Base-by-base conservation (phyloP, 2,113 vertebrate species). In the Caloenas nicobarica region DNA sequence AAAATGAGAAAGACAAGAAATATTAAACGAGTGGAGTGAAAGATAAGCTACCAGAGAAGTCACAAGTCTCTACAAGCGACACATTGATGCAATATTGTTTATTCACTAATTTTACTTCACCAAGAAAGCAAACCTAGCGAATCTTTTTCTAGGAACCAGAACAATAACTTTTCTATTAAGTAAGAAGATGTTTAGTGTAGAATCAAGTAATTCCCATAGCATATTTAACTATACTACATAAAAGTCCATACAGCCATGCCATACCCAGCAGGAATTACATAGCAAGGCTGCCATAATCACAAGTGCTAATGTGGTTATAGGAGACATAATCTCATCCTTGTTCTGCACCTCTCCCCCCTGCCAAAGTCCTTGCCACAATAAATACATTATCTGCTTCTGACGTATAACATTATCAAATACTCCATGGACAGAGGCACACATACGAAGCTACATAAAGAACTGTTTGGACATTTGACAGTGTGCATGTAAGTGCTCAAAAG, bases 171-270 rank as follows among this genome's bases (percentile, higher is more conserved):
- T 7, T 1, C 31, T 64, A 5, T 54, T 68, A 26, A 76, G 51
- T 25, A 36, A n/a, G 34, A 48, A 0, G 0, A 34, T 22, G 2
- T 40, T 71, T 40, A 29, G 51, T 2, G 13, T 3, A 58, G 38
- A 82, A 64, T 31, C 0, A 48, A 53, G 31, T 48, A 0, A 33
- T 95, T 85, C 31, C 28, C 46, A 28, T 4, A 16, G 8, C 9
- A 8, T 12, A 25, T 11, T 57, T n/a, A 56, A 57, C 50, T 36
- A 13, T 18, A 23, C 46, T 31, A 88, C 16, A 14, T 11, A 2
- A 0, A n/a, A 70, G 28, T 40, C 22, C 51, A n/a, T 10, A 70
- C 15, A 79, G 18, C 34, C 16, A 22, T 25, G 16, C 25, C 38
- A 5, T 21, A 72, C 8, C 25, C 42, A n/a, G 36, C 65, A 81